phyloP scores from a whole-genome alignment of 2,888 invertebrate species.

The Colostygia pectinataria region DNA sequence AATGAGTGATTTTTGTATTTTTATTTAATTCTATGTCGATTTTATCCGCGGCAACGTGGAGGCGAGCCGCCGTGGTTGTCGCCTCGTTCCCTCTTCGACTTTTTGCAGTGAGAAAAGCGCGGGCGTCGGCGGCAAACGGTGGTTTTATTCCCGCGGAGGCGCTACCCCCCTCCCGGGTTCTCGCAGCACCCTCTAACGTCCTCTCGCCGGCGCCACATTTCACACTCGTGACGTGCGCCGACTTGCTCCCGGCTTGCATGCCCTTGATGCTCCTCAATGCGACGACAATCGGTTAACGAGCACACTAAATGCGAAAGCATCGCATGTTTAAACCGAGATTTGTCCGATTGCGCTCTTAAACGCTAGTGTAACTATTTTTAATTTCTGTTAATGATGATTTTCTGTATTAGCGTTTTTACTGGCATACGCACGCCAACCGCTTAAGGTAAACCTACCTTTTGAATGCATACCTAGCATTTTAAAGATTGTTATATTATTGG shows the following conservation, averaged over 20 bases:
- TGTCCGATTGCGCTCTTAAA: slow-evolving; percentile 32
- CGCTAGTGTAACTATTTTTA: slow-evolving; percentile 34
- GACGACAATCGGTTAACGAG: slow-evolving; percentile 47
- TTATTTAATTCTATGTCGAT: slow-evolving; percentile 83
- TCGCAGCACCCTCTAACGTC: slow-evolving; percentile 39
- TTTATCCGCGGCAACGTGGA: slow-evolving; percentile 76
- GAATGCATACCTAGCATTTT: slow-evolving; percentile 4
- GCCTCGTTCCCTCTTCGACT: slow-evolving; percentile 77
- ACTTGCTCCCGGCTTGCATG: slow-evolving; percentile 36
- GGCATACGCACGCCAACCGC: slow-evolving; percentile 1
- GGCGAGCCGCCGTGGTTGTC: slow-evolving; percentile 75
- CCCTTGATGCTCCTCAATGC: slow-evolving; percentile 45
- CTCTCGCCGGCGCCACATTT: slow-evolving; percentile 63
- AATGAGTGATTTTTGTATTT: slow-evolving; percentile 83
- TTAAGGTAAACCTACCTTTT: not conserved
- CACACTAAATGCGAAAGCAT: slow-evolving; percentile 42
- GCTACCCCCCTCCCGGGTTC: slow-evolving; percentile 46
- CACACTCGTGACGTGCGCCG: slow-evolving; percentile 52
- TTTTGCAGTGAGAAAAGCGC: slow-evolving; percentile 73
- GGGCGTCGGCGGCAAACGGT: slow-evolving; percentile 69
- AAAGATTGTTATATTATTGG: slow-evolving; percentile 17
- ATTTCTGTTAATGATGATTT: slow-evolving; percentile 34
- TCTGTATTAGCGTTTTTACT: slow-evolving; percentile 8
- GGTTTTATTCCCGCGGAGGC: slow-evolving; percentile 62
- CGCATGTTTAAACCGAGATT: slow-evolving; percentile 34